Base-by-base conservation (phyloP, 2,113 vertebrate genomes). In the Entosphenus tridentatus region DNA sequence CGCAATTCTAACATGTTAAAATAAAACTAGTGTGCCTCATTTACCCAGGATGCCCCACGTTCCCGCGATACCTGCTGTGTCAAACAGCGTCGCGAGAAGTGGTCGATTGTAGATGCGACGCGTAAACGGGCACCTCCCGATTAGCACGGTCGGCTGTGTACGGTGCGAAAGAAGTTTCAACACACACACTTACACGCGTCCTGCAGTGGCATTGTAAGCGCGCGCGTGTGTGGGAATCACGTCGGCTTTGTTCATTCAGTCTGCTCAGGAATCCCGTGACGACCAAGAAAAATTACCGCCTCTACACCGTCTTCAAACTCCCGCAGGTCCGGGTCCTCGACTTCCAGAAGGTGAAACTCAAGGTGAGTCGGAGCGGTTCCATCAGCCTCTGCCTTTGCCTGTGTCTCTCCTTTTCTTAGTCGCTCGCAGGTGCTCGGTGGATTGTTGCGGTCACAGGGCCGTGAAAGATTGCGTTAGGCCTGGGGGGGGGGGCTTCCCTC, bases 271-370 rank as follows among this genome's bases (percentile, higher is more conserved):
- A 98, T 70, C 93, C 93, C 55, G 93, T 98, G 57, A 95, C 89
- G 68, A 98, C 89, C 78, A 98, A 98, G 83, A 95, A 96, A 74
- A 90, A 98, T 80, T 98, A 98, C 79, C 83, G 93, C 73, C 81
- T 98, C 2, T 98, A 98, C 71, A 83, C 96, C 58, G 88, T 96
- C 79, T 86, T 80, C 79, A 98, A 95, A 79, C 80, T 89, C 21
- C 93, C 93, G 55, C 93, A 98, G 79, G 80, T 98, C 75, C 81
- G 89, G 70, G 92, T 96, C 7, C 84, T 98, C 72, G 93, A 98
- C 76, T 98, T 98, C 76, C 92, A 96, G 77, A 96, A 95, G 78
- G 89, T 96, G 12, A 95, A 88, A 69, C 79, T 92, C n/a, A 91
- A 92, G 82, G 93, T 98, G 81, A 82, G 81, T 68, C 39, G 18